Conservation (phyloP, 2,888 invertebrate species). For the Caenorhabditis afra region DNA sequence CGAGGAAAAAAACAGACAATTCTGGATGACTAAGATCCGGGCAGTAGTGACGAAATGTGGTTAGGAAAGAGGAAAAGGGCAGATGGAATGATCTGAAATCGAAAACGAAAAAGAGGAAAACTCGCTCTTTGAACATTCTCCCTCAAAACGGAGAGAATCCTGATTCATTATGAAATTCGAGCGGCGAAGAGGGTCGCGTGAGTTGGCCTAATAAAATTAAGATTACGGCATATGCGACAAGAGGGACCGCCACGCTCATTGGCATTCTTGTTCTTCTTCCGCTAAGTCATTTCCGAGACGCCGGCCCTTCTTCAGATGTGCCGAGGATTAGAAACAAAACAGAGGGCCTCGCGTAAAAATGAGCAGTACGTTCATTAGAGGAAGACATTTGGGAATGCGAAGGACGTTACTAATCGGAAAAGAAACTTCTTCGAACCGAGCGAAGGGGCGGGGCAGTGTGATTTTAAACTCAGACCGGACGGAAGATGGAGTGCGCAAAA, state of each 20-base stretch:
- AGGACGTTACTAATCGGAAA: conserved; percentile 5
- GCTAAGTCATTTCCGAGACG: conserved; percentile 42
- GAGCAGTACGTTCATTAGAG: conserved; percentile 35
- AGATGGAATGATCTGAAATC: neutral
- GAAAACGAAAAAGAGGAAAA: no score
- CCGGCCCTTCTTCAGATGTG: conserved; percentile 15
- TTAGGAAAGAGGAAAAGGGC: no score
- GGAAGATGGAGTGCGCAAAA: conserved; percentile 52
- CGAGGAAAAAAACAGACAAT: neutral
- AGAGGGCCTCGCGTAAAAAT: neutral
- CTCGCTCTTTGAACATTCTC: no score
- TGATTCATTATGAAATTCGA: conserved; percentile 30
- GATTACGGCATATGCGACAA: conserved; percentile 58
- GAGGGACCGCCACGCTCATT: conserved; percentile 27
- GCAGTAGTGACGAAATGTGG: no score
- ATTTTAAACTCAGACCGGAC: conserved; percentile 51
- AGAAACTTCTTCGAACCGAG: neutral
- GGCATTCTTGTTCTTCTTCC: conserved; percentile 34
- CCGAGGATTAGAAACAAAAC: conserved; percentile 44
- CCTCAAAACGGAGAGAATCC: conserved; percentile 1
- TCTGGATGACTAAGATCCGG: no score
- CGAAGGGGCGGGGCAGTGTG: conserved; percentile 4
- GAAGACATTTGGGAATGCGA: conserved; percentile 3
- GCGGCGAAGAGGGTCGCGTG: conserved; percentile 20
- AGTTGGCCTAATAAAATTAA: conserved; percentile 54